A percentile compares a stretch with the other conserved stretches of the same genome.
Evolutionary conservation across 2,797 vertebrate species (phyloP).

Genomic region (Acrossocheilus fasciatus): DNA sequence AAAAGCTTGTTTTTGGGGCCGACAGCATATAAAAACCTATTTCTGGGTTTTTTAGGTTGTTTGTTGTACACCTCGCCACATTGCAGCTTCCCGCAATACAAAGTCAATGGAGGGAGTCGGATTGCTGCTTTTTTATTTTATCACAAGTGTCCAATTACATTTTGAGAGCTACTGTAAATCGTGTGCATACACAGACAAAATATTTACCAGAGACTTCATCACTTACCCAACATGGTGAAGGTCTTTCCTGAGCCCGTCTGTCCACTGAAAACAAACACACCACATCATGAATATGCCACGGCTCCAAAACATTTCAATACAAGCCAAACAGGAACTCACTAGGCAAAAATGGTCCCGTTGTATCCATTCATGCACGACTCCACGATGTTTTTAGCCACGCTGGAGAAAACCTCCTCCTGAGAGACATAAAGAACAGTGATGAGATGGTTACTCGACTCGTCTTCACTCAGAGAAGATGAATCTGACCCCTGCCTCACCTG

Average conservation of each 20-base stretch:
- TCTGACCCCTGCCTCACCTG: slow-evolving; percentile 79
- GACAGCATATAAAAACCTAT: no score
- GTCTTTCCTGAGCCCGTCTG: slow-evolving; percentile 98
- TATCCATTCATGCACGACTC: slow-evolving; percentile 97
- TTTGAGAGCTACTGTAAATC: background rate
- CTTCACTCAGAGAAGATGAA: background rate
- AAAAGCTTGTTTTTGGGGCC: no score
- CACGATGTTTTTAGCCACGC: slow-evolving; percentile 92
- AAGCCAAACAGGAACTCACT: slow-evolving; percentile 82
- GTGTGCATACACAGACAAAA: background rate
- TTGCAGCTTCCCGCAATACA: no score
- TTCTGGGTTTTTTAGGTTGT: no score
- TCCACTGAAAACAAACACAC: slow-evolving; percentile 78
- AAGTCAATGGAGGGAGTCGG: no score
- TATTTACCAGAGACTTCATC: background rate
- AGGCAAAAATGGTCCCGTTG: slow-evolving; percentile 98
- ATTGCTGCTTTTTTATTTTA: background rate
- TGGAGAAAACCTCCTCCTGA: slow-evolving; percentile 92
- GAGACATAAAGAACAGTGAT: background rate
- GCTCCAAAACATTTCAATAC: background rate
- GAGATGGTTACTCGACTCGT: background rate
- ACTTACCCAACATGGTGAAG: slow-evolving; percentile 97
- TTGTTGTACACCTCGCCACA: no score
- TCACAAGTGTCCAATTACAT: background rate
- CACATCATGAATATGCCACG: background rate